Evolutionary conservation across 2,888 invertebrate species (phyloP), one percentile per base, ranked within the genome.

Genomic region (Myathropa florea): DNA sequence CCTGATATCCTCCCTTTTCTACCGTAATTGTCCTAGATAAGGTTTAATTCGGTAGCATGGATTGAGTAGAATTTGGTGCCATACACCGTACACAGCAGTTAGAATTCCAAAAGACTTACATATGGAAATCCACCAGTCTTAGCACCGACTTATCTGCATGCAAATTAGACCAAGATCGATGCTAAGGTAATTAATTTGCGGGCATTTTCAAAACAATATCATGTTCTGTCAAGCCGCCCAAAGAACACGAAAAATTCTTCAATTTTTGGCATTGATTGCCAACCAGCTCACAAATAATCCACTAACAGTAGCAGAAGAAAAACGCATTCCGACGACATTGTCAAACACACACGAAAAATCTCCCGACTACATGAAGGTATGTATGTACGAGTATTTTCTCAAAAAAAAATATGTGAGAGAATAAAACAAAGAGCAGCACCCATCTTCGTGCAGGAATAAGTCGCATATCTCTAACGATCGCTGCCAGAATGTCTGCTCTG

Each of bases 401-500:
- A 18, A 36, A 33, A n/a, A 65, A 65, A 65, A 2, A 36, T 33
- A 65, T n/a, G n/a, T n/a, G 10, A 0, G 24, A 79, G 67, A 76
- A 64, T 14, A 1, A 24, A 1, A 33, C 7, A 26, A 79, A 53
- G 30, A 61, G n/a, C 36, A 39, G 26, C 39, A 33, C 3, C 70
- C 73, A 78, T 86, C 82, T 81, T 81, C 86, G 86, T 86, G 79
- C 73, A 57, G 57, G 21, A 71, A 75, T 70, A 68, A 65, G 28
- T 53, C 67, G 64, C 73, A 78, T 86, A 86, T 86, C 86, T 86
- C 72, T 83, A 46, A 39, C 71, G 64, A 87, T 83, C 87, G 87
- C 79, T 87, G 87, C 87, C 87, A 87, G 78, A 80, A 83, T 83
- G 87, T 87, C 87, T 87, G 80, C 83, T 80, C 83, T 72, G 83